Conservation (phyloP, 2,888 invertebrate genomes). For the Pocota personata region DNA sequence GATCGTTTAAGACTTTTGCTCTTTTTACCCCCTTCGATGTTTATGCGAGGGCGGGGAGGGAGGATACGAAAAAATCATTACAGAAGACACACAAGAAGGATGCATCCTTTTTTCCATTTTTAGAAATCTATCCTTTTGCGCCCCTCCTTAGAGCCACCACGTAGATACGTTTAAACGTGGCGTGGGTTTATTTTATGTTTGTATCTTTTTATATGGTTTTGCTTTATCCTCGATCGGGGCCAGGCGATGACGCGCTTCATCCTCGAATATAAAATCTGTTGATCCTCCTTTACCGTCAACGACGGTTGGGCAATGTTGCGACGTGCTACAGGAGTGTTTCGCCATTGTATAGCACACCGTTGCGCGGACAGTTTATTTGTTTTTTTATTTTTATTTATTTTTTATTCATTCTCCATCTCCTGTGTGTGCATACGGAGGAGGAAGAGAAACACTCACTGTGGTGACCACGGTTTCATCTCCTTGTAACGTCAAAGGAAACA, state of each 20-base stretch:
- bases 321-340: conserved; percentile 56
- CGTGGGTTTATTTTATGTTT: conserved; percentile 59
- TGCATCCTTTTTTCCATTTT: conserved; percentile 72
- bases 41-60: conserved; percentile 9
- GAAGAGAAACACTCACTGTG: background rate
- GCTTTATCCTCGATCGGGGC: conserved; percentile 64
- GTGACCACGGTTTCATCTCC: conserved; percentile 13
- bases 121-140: conserved; percentile 54
- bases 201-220: conserved; percentile 37
- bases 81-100: conserved; percentile 48
- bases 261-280: conserved; percentile 44
- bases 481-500: conserved; percentile 55
- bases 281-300: conserved; percentile 46
- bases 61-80: conserved; percentile 42
- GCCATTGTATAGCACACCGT: conserved; percentile 19
- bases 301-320: conserved; percentile 8
- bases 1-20: conserved; percentile 9
- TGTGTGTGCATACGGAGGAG: background rate
- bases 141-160: conserved; percentile 13
- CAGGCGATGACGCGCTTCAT: conserved; percentile 50
- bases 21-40: conserved; percentile 50
- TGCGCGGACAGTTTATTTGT: conserved; percentile 61
- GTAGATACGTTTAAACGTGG: conserved; percentile 22
- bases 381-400: conserved; percentile 39
- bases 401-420: conserved; percentile 2